Conservation (phyloP, 1,140 invertebrate genomes). For the Drosophila oshimai region DNA sequence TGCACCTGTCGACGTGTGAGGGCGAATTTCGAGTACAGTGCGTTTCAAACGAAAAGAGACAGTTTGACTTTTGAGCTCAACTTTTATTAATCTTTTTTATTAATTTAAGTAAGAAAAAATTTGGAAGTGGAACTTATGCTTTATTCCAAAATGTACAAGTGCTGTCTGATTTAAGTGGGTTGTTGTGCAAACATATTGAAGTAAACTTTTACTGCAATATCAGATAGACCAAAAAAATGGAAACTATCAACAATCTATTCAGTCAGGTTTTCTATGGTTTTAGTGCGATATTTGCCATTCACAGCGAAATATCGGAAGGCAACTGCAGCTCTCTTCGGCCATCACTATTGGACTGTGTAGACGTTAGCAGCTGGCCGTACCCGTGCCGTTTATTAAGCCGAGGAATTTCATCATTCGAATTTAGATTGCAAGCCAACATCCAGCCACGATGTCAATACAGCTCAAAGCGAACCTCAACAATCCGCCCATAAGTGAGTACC, state of each 20-base stretch:
- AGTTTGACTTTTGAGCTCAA: too few species aligned
- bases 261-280: too few species aligned
- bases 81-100: too few species aligned
- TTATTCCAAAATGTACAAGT: too few species aligned
- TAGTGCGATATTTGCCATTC: constrained; percentile 3
- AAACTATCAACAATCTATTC: too few species aligned
- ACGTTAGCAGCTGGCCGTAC: constrained; percentile 54
- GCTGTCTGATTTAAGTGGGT: too few species aligned
- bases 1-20: constrained; percentile 16
- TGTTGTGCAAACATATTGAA: too few species aligned
- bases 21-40: constrained; percentile 6
- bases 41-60: background rate
- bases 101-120: too few species aligned
- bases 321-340: background rate
- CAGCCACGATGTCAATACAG: constrained; percentile 83
- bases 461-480: constrained; percentile 80
- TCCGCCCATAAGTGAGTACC: constrained; percentile 80
- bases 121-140: too few species aligned
- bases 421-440: constrained; percentile 83
- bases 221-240: too few species aligned
- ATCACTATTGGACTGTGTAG: constrained; percentile 28
- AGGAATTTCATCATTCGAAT: constrained; percentile 54
- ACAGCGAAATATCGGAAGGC: background rate
- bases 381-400: constrained; percentile 32
- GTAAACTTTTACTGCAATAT: too few species aligned